Conservation (phyloP, 2,113 vertebrate genomes). For the Puntigrus tetrazona region DNA sequence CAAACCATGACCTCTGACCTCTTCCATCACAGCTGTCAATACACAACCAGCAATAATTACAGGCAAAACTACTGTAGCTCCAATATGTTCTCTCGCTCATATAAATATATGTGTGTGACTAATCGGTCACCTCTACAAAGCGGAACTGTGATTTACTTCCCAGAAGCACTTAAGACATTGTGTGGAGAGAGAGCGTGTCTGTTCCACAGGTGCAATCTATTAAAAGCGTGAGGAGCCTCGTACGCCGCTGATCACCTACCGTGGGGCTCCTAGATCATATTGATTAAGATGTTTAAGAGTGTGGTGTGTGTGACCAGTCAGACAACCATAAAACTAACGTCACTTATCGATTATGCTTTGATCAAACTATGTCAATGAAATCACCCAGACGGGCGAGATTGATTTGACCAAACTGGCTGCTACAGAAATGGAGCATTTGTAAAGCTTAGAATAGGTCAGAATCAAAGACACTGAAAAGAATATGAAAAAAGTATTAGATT, state of each 20-base stretch:
- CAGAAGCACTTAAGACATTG: constrained; percentile 61
- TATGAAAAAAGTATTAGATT: neutral
- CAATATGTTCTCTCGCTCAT: constrained; percentile 53
- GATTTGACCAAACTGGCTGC: neutral
- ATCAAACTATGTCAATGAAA: constrained; percentile 29
- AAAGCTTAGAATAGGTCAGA: neutral
- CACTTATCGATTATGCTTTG: constrained; percentile 29
- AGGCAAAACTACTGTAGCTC: constrained; percentile 64
- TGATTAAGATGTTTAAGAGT: constrained; percentile 11
- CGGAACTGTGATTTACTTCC: constrained; percentile 62
- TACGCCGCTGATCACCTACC: neutral
- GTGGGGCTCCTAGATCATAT: constrained; percentile 26
- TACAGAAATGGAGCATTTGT: neutral
- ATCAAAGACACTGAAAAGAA: neutral
- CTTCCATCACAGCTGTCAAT: constrained; percentile 56
- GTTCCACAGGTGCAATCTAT: constrained; percentile 31
- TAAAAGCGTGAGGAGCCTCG: constrained; percentile 7
- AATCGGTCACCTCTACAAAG: constrained; percentile 54
- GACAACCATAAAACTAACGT: neutral
- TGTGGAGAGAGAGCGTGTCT: constrained; percentile 50
- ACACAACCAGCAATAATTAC: constrained; percentile 64
- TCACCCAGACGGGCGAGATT: constrained; percentile 6
- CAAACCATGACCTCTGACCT: constrained; percentile 9
- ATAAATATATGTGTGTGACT: constrained; percentile 64
- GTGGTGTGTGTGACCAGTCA: neutral